Percentiles rank a stretch among this genome's conserved stretches.
phyloP scores from a whole-genome alignment of 2,888 invertebrate species.

The Drosophila cyrtoloma region DNA sequence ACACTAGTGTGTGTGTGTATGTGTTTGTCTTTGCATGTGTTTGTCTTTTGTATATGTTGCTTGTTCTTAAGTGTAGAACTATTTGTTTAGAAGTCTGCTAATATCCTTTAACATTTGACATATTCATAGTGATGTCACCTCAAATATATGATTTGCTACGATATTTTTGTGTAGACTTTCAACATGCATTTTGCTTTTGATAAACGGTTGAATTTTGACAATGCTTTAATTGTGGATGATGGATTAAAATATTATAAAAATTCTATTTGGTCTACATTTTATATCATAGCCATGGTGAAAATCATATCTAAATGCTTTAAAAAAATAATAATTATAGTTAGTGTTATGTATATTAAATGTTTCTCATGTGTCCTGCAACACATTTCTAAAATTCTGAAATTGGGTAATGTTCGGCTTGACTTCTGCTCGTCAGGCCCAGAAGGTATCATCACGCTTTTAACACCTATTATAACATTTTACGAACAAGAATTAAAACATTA shows the following conservation, averaged over 20 bases:
- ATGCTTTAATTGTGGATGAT: background rate
- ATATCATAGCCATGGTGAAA: background rate
- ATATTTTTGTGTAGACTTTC: background rate
- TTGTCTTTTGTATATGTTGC: constrained; percentile 4
- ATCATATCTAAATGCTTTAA: background rate
- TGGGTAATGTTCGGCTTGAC: background rate
- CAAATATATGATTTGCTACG: background rate
- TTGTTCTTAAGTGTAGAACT: constrained; percentile 6
- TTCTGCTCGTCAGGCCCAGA: background rate
- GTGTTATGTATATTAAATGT: background rate
- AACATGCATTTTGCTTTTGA: background rate
- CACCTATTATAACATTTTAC: background rate
- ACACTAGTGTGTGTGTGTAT: constrained; percentile 25
- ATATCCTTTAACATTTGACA: constrained; percentile 1
- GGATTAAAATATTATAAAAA: background rate
- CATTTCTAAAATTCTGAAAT: background rate
- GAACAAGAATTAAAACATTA: background rate
- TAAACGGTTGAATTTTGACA: background rate
- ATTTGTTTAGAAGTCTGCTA: constrained; percentile 2
- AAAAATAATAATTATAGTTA: background rate
- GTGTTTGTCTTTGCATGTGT: constrained; percentile 16
- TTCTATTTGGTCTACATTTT: background rate
- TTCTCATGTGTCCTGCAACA: background rate
- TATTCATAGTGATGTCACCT: background rate
- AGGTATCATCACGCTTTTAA: background rate